A percentile compares a stretch with the other conserved stretches of the same genome.
Conservation (phyloP, 2,797 vertebrate species). For the Dryobates pubescens region DNA sequence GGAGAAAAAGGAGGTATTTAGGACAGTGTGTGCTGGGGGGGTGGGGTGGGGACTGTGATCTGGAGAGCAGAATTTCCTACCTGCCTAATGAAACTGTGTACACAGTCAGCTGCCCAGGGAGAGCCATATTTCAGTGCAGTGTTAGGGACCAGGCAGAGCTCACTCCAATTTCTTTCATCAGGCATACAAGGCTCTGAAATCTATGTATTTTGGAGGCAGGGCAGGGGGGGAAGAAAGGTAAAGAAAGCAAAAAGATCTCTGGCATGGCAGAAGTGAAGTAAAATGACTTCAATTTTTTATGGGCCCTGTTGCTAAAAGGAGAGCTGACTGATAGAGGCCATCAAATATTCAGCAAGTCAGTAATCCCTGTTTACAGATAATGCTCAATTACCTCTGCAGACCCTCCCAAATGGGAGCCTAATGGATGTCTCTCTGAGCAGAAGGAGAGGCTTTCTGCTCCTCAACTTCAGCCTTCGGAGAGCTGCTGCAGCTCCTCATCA, state of each 20-base stretch:
- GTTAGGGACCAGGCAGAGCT: background rate
- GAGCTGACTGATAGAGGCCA: slow-evolving; percentile 57
- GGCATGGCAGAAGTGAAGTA: slow-evolving; percentile 37
- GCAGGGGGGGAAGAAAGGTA: background rate
- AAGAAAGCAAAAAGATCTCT: background rate
- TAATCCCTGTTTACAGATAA: slow-evolving; percentile 42
- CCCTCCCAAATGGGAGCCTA: slow-evolving; percentile 3
- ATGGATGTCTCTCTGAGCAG: background rate
- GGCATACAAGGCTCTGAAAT: background rate
- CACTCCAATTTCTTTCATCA: background rate
- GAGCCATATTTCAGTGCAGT: background rate
- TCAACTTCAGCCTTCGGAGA: background rate
- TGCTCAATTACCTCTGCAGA: slow-evolving; percentile 29
- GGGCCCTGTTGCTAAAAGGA: slow-evolving; percentile 72
- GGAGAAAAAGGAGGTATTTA: background rate
- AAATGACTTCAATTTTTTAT: slow-evolving; percentile 75
- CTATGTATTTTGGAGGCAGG: background rate
- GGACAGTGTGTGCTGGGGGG: background rate
- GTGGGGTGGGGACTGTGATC: background rate
- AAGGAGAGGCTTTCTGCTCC: background rate
- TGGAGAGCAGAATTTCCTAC: background rate
- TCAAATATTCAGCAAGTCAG: slow-evolving; percentile 75
- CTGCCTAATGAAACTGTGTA: background rate
- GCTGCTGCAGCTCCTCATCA: accelerated
- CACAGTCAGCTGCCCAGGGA: background rate